Base-by-base conservation (phyloP, 2,797 vertebrate genomes). In the Cynopterus sphinx region DNA sequence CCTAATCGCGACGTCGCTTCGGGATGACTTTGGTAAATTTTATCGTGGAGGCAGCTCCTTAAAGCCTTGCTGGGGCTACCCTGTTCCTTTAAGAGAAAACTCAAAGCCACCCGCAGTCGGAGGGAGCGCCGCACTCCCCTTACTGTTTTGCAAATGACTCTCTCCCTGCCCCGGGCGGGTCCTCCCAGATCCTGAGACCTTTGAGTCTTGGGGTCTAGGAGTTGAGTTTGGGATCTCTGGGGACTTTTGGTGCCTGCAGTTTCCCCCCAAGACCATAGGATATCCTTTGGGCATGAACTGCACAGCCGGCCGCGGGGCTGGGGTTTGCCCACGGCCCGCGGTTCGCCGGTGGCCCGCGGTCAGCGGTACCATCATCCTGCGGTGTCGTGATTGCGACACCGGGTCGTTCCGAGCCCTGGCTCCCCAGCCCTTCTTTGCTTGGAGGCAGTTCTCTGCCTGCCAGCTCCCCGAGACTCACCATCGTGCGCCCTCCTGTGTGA, bases 61-160 rank as follows among this genome's bases (percentile, higher is more conserved):
- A 26, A 39, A 73, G 36, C 55, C 28, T 6, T 6, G 9, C 6
- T 7, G 11, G 26, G 39, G 19, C 59, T 1, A 22, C n/a, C 9
- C 26, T 55, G 67, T 65, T 90, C 71, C 95, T 94, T 95, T 91
- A 95, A 88, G 46, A 73, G 91, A 68, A 81, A 91, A 77, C 41
- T 31, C 22, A 43, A 36, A 71, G 83, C 17, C 33, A 3, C 0
- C 1, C 0, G 33, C 84, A 84, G 71, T 82, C 59, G 0, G 26
- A 49, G 51, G 59, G 67, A 9, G 53, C 8, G 21, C 9, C 0
- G 1, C 19, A 55, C 43, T 53, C 79, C 92, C 53, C 28, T 75
- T 6, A 77, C 87, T 96, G 90, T 97, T 86, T 96, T 96, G 96
- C 81, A 95, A 97, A 97, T 95, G 31, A 11, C 39, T 94, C 36